Conservation (phyloP, 2,888 invertebrate species). For the Megamerina dolium region DNA sequence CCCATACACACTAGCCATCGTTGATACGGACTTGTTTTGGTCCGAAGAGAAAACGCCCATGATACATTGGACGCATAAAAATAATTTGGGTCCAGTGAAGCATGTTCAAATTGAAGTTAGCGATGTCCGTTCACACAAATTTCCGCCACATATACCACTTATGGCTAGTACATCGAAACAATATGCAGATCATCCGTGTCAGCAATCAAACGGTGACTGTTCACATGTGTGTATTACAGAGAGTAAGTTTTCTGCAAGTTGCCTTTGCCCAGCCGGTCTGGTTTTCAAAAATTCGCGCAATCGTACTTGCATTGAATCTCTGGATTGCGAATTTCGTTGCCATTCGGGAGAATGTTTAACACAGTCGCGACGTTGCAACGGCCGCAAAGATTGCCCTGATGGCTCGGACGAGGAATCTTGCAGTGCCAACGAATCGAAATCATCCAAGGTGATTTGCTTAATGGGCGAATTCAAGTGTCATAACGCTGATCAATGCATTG, state of each 20-base stretch:
- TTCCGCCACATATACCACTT: conserved; percentile 32
- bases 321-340: conserved; percentile 53
- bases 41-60: conserved; percentile 54
- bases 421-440: conserved; percentile 39
- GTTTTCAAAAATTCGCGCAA: conserved; percentile 50
- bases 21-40: conserved; percentile 67
- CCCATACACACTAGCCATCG: conserved; percentile 56
- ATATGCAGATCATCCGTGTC: conserved; percentile 54
- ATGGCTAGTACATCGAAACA: conserved; percentile 23
- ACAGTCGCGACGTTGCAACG: conserved; percentile 53
- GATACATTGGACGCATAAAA: conserved; percentile 59
- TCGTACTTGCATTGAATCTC: conserved; percentile 54
- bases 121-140: conserved; percentile 21
- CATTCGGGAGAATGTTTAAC: conserved; percentile 56
- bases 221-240: conserved; percentile 66
- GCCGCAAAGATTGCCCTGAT: conserved; percentile 55
- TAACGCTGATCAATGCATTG: conserved; percentile 53
- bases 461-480: conserved; percentile 52
- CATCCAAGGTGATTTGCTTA: conserved; percentile 41
- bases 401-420: conserved; percentile 54
- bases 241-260: conserved; percentile 41
- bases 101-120: conserved; percentile 36
- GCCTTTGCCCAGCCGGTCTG: conserved; percentile 65
- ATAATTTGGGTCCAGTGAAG: conserved; percentile 41
- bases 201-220: conserved; percentile 58